phyloP scores from a whole-genome alignment of 2,113 vertebrate species.

The Girardinichthys multiradiatus region DNA sequence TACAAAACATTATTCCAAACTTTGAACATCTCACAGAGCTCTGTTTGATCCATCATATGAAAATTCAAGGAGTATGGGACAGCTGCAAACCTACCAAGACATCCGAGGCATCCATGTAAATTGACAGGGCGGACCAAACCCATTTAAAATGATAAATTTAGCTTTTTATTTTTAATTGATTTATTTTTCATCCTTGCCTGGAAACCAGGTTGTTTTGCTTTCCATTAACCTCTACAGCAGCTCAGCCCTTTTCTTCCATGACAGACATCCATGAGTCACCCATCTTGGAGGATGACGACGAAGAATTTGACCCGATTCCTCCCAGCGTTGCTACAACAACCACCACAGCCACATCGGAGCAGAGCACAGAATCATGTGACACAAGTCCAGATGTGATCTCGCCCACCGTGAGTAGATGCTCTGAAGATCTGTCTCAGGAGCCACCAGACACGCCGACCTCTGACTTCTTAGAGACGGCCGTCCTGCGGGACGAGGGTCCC shows the following conservation, averaged over 20 bases:
- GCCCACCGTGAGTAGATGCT: slow-evolving; percentile 89
- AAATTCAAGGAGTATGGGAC: no score
- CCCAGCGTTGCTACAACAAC: slow-evolving; percentile 82
- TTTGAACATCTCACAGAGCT: no score
- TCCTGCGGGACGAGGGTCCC: slow-evolving; percentile 78
- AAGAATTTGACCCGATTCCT: slow-evolving; percentile 87
- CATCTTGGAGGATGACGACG: slow-evolving; percentile 88
- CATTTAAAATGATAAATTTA: no score
- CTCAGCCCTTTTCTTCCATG: background rate
- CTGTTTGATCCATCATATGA: no score
- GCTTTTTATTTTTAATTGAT: no score
- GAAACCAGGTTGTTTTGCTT: background rate
- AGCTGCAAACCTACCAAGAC: no score
- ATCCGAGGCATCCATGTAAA: no score
- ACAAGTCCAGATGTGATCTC: slow-evolving; percentile 92
- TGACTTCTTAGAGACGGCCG: slow-evolving; percentile 78
- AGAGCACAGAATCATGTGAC: slow-evolving; percentile 95
- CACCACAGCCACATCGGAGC: slow-evolving; percentile 89
- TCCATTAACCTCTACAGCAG: background rate
- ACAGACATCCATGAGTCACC: slow-evolving; percentile 88
- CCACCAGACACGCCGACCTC: slow-evolving; percentile 79
- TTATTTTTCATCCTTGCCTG: no score
- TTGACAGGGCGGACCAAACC: no score
- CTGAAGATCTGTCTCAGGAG: slow-evolving; percentile 90
- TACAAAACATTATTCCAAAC: no score